phyloP scores from a whole-genome alignment of 2,888 invertebrate genomes.

The Leucophenga maculata region DNA sequence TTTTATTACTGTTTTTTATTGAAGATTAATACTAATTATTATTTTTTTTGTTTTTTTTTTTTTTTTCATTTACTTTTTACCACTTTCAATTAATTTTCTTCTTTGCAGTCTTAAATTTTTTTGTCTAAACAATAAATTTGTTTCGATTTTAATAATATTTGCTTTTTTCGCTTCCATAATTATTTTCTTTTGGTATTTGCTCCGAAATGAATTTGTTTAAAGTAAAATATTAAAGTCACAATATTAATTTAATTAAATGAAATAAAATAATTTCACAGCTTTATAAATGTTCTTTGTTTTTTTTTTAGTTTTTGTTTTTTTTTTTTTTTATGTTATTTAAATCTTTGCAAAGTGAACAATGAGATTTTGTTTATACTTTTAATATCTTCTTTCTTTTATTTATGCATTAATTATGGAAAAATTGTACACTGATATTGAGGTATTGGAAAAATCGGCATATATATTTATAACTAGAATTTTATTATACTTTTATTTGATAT shows the following conservation, averaged over 20 bases:
- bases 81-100: constrained; percentile 68
- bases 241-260: constrained; percentile 29
- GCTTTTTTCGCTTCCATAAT: constrained; percentile 29
- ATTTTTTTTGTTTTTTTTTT: constrained; percentile 56
- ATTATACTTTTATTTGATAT: constrained; percentile 25
- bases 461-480: constrained; percentile 38
- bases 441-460: constrained; percentile 65
- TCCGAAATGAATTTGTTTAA: constrained; percentile 47
- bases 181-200: constrained; percentile 45
- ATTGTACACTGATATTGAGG: constrained; percentile 63
- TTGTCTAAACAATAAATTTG: constrained; percentile 64
- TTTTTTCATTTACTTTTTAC: constrained; percentile 60
- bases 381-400: constrained; percentile 23
- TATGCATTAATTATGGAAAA: constrained; percentile 57
- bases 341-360: constrained; percentile 38
- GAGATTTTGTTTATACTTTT: constrained; percentile 43
- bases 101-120: constrained; percentile 71
- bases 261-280: constrained; percentile 37
- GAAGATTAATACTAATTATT: constrained; percentile 60
- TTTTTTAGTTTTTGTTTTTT: not conserved
- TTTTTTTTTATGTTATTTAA: constrained; percentile 29
- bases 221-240: constrained; percentile 46
- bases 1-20: constrained; percentile 43
- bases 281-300: constrained; percentile 16
- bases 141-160: constrained; percentile 44